Base-by-base conservation (phyloP, 1,140 invertebrate genomes). In the Mercenaria mercenaria region DNA sequence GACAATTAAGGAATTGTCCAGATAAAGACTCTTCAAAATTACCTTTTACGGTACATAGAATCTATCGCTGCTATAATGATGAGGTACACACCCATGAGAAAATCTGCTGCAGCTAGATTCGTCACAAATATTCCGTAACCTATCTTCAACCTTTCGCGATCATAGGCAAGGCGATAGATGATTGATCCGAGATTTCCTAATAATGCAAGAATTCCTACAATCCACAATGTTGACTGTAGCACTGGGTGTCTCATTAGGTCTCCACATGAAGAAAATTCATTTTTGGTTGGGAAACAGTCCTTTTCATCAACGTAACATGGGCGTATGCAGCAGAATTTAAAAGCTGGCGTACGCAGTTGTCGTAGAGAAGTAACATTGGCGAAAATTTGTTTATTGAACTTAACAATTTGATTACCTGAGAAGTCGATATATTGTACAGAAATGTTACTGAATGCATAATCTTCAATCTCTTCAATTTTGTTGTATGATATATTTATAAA, bases 31-130 rank as follows among this genome's bases (percentile, higher is more conserved):
- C 13, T 15, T 56, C 13, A 64, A 32, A 64, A 64, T 81, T 94
- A 95, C 39, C 47, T 74, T 2, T 92, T 94, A 29, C 92, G 80
- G 64, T 91, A 95, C n/a, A 87, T 37, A 8, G 59, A 72, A 80
- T 94, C 94, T 8, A 92, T 92, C 1, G 79, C 67, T 15, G 92
- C 95, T 34, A 95, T 94, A 20, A 94, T 91, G 23, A 93, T n/a
- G 50, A 95, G 39, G 64, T 94, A 95, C 0, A 95, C 43, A 1
- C 95, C 95, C 95, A 95, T 95, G 2, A 94, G 64, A 59, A 95
- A 90, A 64, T 95, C 94, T 6, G 94, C 91, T 1, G 93, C 6
- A n/a, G 85, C 90, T 15, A 95, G 77, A 91, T 93, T 94, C 26
- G 89, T 87, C 13, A 94, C 90, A 77, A 94, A 92, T 20, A 92